Evolutionary conservation across 2,797 vertebrate genomes (phyloP).

Genomic region (Manis javanica): DNA sequence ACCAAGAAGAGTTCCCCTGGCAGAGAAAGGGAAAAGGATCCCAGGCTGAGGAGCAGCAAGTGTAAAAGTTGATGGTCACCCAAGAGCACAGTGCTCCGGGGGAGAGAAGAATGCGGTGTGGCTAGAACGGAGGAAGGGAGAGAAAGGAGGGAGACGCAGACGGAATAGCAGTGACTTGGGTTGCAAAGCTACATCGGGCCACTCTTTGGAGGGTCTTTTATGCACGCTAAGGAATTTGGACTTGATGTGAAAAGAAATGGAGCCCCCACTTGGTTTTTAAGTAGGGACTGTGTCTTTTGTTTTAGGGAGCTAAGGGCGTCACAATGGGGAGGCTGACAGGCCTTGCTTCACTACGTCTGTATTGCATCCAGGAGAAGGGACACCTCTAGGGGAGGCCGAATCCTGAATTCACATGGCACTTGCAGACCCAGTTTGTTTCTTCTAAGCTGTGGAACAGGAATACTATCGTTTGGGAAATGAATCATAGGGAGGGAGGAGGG

Average conservation of each 20-base stretch:
- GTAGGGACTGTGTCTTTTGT: neutral
- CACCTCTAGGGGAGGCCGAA: neutral
- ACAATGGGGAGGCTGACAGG: neutral
- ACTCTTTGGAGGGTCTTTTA: neutral
- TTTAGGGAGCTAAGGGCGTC: neutral
- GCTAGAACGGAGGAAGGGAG: neutral
- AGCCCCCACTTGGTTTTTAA: neutral
- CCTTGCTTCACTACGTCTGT: too few species aligned
- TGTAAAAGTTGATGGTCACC: accelerated
- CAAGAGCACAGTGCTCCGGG: neutral
- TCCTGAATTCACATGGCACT: neutral
- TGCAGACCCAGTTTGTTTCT: neutral
- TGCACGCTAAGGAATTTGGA: neutral
- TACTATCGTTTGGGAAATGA: constrained; percentile 15
- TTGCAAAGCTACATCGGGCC: neutral
- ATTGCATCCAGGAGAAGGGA: neutral
- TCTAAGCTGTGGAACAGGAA: neutral
- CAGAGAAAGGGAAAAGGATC: neutral
- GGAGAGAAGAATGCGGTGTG: neutral
- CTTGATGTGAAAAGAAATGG: neutral
- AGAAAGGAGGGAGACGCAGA: neutral
- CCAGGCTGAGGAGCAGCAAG: neutral
- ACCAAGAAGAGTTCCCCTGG: neutral
- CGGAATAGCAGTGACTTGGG: neutral
- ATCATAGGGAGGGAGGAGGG: neutral